Evolutionary conservation across 2,888 invertebrate species (phyloP), one percentile per base, ranked within the genome.

Genomic region (Blastobasis adustella): DNA sequence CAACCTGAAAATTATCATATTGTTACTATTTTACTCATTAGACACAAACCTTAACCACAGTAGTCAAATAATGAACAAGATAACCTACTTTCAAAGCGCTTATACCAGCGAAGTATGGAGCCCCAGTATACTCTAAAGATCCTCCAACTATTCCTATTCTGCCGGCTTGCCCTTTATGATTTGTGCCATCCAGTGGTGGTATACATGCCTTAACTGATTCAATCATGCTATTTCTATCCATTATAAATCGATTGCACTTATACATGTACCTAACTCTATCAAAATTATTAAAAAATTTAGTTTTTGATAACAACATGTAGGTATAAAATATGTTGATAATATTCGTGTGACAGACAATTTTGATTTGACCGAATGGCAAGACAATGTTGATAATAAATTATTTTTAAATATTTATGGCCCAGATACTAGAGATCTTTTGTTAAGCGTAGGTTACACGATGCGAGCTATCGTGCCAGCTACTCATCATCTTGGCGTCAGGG

Each of bases 81-180:
- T 37, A 46, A 71, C 74, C 67, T 49, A 89, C 88, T 90, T 93
- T 94, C 46, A 99, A 81, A 5, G 97, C 94, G 62, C 96, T 93
- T 64, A 98, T 96, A 1, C 96, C 97, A 7, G 98, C 93, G 88
- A 96, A 99, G 77, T 96, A 99, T 4, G 99, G 99, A 0, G 99
- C 99, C 42, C 99, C 98, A 0, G 98, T 98, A 70, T 98, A 99
- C 86, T 98, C 98, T 48, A 93, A 80, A 51, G 96, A 97, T 1
- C 99, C 99, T 10, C 99, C 99, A 61, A 99, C 91, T 43, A 99
- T 91, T 42, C 96, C 98, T 60, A 99, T 94, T 66, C 97, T 90
- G 7, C 98, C 98, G 49, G 94, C 93, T 84, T 96, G 94, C 44
- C 98, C 98, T 88, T 98, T 98, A 76, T 97, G 93, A 61, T 90